Conservation (phyloP, 2,113 vertebrate genomes). For the Dolichallabes microphthalmus region DNA sequence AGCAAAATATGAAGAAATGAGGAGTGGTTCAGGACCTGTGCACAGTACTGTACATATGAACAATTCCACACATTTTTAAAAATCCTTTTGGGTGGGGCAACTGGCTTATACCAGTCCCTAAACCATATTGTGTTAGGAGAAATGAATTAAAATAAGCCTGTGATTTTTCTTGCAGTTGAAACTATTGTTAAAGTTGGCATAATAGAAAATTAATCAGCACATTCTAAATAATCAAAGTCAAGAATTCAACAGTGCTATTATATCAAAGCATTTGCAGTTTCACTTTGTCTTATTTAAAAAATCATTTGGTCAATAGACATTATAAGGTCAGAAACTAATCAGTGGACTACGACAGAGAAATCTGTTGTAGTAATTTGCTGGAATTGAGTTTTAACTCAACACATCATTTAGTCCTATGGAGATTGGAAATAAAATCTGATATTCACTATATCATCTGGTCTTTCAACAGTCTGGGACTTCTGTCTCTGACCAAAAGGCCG, state of each 20-base stretch:
- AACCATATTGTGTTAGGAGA: background rate
- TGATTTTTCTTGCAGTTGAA: background rate
- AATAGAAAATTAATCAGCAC: background rate
- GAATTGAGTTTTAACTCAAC: conserved; percentile 20
- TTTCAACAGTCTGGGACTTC: conserved; percentile 17
- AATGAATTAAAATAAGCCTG: background rate
- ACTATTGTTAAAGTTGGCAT: background rate
- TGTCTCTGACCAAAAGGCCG: background rate
- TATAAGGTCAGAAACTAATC: background rate
- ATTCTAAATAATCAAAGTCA: background rate
- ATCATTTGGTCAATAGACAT: background rate
- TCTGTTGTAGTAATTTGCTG: conserved; percentile 21
- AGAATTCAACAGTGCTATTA: background rate
- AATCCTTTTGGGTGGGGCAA: background rate
- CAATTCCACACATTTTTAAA: background rate
- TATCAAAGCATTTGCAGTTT: background rate
- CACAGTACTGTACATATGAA: background rate
- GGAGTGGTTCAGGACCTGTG: no score
- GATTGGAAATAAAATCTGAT: conserved; percentile 62
- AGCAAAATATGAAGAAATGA: no score
- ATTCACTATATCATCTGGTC: conserved; percentile 47
- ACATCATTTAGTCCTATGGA: conserved; percentile 46
- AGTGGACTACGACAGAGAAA: background rate
- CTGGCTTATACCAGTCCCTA: background rate
- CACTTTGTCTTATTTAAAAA: background rate